Percentiles rank a stretch among this genome's conserved stretches.
Evolutionary conservation across 2,113 vertebrate species (phyloP).

Genomic region (Actenoides lindsayi): DNA sequence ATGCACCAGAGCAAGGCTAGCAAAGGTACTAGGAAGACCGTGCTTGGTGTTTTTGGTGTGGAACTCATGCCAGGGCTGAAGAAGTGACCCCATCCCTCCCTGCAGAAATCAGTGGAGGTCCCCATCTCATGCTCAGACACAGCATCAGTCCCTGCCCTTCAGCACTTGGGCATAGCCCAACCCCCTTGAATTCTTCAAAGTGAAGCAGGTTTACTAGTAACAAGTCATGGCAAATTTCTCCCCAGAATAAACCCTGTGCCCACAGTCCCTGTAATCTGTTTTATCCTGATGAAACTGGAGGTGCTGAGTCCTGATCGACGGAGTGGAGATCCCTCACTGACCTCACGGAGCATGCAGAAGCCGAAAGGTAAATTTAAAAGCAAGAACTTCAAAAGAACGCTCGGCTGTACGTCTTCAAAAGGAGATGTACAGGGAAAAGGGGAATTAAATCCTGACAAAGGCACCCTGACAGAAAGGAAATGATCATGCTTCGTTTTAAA

Average conservation of each 20-base stretch:
- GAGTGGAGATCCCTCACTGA: fast-evolving
- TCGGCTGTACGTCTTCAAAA: background rate
- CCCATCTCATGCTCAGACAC: background rate
- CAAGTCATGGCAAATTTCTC: background rate
- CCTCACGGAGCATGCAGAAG: background rate
- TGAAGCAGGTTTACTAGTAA: background rate
- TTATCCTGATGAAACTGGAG: background rate
- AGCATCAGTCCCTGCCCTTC: background rate
- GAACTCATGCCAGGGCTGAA: background rate
- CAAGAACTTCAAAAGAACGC: background rate
- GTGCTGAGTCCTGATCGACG: background rate
- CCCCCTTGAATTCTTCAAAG: background rate
- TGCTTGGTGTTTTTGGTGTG: background rate
- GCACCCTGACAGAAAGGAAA: background rate
- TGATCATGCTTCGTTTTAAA: background rate
- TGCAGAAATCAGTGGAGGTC: background rate
- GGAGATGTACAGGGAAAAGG: background rate
- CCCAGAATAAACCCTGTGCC: background rate
- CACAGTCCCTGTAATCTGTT: background rate
- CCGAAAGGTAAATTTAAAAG: background rate
- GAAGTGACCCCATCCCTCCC: background rate
- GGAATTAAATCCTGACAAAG: background rate
- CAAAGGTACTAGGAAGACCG: background rate
- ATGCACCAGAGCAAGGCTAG: background rate
- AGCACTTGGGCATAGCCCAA: background rate